A percentile compares a stretch with the other conserved stretches of the same genome.
phyloP scores from a whole-genome alignment of 2,888 invertebrate species.

The Gibbula magus region DNA sequence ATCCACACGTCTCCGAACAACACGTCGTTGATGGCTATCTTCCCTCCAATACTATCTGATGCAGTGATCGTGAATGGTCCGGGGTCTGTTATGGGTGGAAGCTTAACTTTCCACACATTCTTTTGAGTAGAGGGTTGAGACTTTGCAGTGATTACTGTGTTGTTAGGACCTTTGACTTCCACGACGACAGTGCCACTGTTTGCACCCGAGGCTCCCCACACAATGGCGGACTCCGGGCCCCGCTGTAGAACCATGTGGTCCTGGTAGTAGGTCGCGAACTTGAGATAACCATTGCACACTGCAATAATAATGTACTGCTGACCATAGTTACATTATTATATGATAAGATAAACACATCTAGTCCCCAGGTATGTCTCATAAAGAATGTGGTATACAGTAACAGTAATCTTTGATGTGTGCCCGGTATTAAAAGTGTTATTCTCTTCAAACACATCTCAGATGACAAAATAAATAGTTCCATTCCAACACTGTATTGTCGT shows the following conservation, averaged over 20 bases:
- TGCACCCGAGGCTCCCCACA: constrained; percentile 63
- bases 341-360: no score
- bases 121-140: neutral
- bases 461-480: no score
- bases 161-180: constrained; percentile 31
- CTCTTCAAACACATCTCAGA: no score
- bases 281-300: neutral
- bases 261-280: constrained; percentile 50
- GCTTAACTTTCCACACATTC: constrained; percentile 51
- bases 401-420: no score
- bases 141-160: neutral
- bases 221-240: constrained; percentile 52
- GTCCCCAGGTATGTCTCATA: no score
- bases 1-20: constrained; percentile 74
- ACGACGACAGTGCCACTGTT: constrained; percentile 42
- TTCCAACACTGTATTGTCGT: no score
- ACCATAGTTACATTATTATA: no score
- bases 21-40: constrained; percentile 59
- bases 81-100: constrained; percentile 33
- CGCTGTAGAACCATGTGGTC: constrained; percentile 66
- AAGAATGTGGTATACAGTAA: no score
- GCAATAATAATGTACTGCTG: neutral
- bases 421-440: no score
- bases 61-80: constrained; percentile 44
- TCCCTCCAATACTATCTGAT: constrained; percentile 46